Percentiles rank a stretch among this genome's conserved stretches.
phyloP scores from a whole-genome alignment of 2,113 vertebrate species.

The Pterophyllum scalare region DNA sequence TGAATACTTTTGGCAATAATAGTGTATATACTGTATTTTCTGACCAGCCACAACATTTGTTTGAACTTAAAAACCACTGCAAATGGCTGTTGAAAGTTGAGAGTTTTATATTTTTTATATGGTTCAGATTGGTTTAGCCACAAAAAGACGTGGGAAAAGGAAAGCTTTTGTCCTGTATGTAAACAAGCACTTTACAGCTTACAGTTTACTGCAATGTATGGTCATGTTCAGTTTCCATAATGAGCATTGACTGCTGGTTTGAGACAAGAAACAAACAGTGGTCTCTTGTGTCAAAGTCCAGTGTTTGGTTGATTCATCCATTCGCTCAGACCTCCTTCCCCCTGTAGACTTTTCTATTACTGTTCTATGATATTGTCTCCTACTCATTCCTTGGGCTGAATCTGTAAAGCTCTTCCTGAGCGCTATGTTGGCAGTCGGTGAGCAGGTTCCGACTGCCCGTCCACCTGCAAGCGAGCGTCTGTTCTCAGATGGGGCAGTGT shows the following conservation, averaged over 20 bases:
- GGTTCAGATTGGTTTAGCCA: constrained; percentile 1
- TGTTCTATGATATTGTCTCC: background rate
- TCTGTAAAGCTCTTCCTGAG: background rate
- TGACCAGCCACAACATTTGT: background rate
- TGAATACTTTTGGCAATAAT: too few species aligned
- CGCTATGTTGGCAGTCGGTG: background rate
- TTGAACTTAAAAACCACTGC: background rate
- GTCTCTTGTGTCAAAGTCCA: constrained; percentile 2
- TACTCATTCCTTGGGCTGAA: background rate
- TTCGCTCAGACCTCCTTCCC: background rate
- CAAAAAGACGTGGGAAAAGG: background rate
- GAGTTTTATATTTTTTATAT: background rate
- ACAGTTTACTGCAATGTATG: background rate
- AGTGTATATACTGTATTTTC: too few species aligned
- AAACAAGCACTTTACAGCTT: constrained; percentile 4
- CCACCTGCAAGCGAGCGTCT: background rate
- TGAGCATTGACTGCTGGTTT: background rate
- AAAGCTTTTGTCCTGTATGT: background rate
- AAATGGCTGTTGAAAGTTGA: background rate
- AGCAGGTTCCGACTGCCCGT: background rate
- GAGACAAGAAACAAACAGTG: background rate
- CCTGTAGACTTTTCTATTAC: background rate
- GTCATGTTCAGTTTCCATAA: constrained; percentile 1
- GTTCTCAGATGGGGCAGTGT: background rate
- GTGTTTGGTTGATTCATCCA: constrained; percentile 6